Conservation (phyloP, 2,888 invertebrate genomes). For the Xestia rhomboidea region DNA sequence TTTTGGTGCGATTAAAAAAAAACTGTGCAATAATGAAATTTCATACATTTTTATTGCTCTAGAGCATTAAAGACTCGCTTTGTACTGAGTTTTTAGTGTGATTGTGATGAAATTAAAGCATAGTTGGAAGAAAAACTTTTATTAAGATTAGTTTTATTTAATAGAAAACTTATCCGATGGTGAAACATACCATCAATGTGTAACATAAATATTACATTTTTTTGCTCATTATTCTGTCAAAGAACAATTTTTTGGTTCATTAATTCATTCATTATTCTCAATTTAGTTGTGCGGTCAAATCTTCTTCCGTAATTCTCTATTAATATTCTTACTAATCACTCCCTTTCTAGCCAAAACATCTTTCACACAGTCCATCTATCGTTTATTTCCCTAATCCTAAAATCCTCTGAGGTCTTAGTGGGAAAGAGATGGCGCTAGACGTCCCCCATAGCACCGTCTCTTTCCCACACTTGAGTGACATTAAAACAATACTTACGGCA, state of each 20-base stretch:
- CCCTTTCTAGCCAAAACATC: too few species aligned
- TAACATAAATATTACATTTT: background rate
- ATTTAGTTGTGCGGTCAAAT: background rate
- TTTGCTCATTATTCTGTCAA: background rate
- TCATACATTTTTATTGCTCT: too few species aligned
- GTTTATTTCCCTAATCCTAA: background rate
- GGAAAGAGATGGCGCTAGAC: too few species aligned
- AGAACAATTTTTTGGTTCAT: background rate
- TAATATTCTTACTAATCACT: background rate
- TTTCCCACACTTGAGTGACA: too few species aligned
- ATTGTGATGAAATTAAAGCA: too few species aligned
- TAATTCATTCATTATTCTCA: background rate
- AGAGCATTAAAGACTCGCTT: too few species aligned
- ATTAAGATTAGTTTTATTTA: background rate
- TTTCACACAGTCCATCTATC: background rate
- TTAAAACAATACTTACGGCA: too few species aligned
- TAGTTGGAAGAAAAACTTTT: background rate
- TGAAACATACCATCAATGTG: background rate
- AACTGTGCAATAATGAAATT: too few species aligned
- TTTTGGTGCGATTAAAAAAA: too few species aligned
- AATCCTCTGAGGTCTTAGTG: background rate
- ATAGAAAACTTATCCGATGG: background rate
- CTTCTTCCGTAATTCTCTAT: background rate
- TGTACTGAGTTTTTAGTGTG: too few species aligned
- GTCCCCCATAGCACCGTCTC: too few species aligned